Percentiles rank a stretch among this genome's conserved stretches.
Conservation (phyloP, 2,113 vertebrate genomes). For the Corythoichthys intestinalis region DNA sequence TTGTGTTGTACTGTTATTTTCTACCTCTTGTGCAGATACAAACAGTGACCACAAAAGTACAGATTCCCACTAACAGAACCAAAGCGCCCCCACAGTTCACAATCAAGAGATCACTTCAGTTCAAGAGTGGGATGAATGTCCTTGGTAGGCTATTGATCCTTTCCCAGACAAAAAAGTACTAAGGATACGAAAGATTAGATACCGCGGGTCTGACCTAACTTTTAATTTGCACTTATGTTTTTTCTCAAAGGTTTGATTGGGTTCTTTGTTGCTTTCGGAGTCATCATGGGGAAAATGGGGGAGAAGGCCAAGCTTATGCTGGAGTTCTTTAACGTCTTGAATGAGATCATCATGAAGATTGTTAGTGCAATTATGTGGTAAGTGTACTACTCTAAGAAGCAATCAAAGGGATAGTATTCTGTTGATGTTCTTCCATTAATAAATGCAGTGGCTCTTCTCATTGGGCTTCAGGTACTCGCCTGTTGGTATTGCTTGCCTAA, state of each 20-base stretch:
- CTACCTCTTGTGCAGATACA: conserved; percentile 80
- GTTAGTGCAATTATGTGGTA: conserved; percentile 98
- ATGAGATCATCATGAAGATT: conserved; percentile 97
- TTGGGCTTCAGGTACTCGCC: conserved; percentile 86
- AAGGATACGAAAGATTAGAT: not conserved
- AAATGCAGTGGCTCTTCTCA: not conserved
- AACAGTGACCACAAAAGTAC: conserved; percentile 87
- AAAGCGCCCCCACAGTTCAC: conserved; percentile 73
- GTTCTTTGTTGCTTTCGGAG: conserved; percentile 97
- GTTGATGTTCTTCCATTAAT: not conserved
- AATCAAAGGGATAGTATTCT: not conserved
- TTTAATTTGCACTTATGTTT: not conserved
- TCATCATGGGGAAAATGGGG: conserved; percentile 98
- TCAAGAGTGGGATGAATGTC: conserved; percentile 98
- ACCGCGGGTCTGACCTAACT: not conserved
- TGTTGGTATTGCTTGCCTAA: conserved; percentile 92
- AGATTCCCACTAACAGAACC: conserved; percentile 82
- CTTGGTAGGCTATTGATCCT: conserved; percentile 75
- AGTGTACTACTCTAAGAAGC: conserved; percentile 55
- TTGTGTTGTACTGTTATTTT: conserved; percentile 9
- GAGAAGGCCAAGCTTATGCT: conserved; percentile 95
- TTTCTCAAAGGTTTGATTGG: conserved; percentile 85
- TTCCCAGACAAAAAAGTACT: not conserved
- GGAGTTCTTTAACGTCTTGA: conserved; percentile 96
- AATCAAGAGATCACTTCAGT: conserved; percentile 88